phyloP scores from a whole-genome alignment of 2,797 vertebrate genomes.

The Podarcis lilfordi region DNA sequence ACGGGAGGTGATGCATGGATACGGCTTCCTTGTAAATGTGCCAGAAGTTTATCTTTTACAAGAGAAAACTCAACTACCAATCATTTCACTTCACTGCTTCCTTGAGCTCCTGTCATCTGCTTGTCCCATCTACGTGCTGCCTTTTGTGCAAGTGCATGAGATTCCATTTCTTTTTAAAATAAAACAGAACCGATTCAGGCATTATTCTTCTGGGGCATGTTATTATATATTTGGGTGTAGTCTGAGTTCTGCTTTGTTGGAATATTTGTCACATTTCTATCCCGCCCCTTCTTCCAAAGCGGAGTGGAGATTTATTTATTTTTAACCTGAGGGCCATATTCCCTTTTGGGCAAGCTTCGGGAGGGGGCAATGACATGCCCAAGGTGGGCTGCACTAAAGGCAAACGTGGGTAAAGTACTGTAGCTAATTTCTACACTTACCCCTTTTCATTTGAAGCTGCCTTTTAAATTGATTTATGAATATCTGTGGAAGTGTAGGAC shows the following conservation, averaged over 20 bases:
- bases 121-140: neutral
- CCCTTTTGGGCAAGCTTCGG: too few relatives aligned
- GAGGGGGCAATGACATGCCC: too few relatives aligned
- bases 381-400: too few relatives aligned
- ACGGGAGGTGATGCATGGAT: neutral
- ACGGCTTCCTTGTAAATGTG: neutral
- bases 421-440: too few relatives aligned
- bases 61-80: constrained; percentile 32
- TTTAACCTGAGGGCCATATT: too few relatives aligned
- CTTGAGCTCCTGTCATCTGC: neutral
- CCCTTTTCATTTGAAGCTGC: too few relatives aligned
- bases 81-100: constrained; percentile 1
- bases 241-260: neutral
- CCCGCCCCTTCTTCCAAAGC: neutral
- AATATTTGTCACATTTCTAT: neutral
- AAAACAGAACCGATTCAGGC: neutral
- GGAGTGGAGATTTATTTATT: neutral
- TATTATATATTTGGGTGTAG: neutral
- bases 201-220: neutral
- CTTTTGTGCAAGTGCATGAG: neutral
- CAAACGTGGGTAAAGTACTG: too few relatives aligned
- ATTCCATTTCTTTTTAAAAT: neutral
- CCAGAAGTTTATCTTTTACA: constrained; percentile 34
- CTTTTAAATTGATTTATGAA: too few relatives aligned
- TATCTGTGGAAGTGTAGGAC: too few relatives aligned